Percentiles rank a stretch among this genome's conserved stretches.
Conservation (phyloP, 2,797 vertebrate genomes). For the Cichlasoma orientale region DNA sequence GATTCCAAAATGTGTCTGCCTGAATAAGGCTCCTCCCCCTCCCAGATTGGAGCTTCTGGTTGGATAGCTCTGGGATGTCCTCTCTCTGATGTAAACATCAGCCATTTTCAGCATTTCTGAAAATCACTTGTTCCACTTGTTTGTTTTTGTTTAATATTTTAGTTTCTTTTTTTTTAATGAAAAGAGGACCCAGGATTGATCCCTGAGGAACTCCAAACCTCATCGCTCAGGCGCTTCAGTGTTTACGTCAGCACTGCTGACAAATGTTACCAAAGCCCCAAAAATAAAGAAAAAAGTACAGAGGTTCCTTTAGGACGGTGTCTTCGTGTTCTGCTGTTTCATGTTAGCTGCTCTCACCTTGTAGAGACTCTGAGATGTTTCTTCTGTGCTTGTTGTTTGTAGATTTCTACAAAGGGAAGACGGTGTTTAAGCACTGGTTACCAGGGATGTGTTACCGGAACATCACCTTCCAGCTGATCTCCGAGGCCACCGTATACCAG, state of each 20-base stretch:
- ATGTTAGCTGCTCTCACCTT: neutral
- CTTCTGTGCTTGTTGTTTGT: slow-evolving; percentile 1
- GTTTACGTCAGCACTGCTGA: neutral
- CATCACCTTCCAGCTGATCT: slow-evolving; percentile 94
- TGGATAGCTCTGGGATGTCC: neutral
- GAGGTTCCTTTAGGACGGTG: no score
- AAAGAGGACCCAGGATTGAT: neutral
- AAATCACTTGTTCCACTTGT: neutral
- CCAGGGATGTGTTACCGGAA: slow-evolving; percentile 93
- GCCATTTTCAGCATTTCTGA: neutral
- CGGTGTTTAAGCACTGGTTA: slow-evolving; percentile 96
- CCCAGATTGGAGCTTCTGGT: neutral
- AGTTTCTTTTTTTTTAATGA: no score
- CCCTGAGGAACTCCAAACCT: neutral
- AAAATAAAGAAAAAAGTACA: neutral
- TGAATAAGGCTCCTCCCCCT: neutral
- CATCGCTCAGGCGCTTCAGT: neutral
- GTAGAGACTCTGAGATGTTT: neutral
- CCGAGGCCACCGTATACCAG: slow-evolving; percentile 90
- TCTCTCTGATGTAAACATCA: neutral
- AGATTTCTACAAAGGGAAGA: slow-evolving; percentile 94
- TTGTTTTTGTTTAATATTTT: neutral
- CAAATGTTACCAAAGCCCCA: neutral
- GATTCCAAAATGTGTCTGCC: neutral
- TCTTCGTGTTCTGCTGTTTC: neutral